Conservation (phyloP, 2,113 vertebrate species). For the Panurus biarmicus region DNA sequence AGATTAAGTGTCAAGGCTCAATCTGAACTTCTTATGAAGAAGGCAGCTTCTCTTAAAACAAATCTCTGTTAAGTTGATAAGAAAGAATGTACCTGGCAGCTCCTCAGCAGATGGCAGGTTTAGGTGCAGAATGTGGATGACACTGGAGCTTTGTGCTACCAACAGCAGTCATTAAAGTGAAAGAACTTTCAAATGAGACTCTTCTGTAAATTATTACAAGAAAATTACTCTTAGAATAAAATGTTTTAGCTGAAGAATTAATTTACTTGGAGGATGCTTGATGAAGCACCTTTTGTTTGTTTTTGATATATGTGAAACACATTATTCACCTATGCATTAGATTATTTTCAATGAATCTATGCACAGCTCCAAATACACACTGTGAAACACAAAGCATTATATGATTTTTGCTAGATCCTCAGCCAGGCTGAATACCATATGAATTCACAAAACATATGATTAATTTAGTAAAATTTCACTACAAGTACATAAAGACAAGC, state of each 20-base stretch:
- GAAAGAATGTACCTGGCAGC: conserved; percentile 15
- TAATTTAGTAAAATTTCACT: not conserved
- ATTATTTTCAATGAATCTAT: not conserved
- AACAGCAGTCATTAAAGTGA: not conserved
- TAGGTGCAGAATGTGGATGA: not conserved
- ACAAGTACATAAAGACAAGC: not conserved
- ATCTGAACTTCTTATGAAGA: not conserved
- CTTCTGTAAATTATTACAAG: not conserved
- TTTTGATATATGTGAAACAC: not conserved
- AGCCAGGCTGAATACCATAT: not conserved
- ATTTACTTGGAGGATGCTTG: not conserved
- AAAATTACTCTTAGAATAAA: not conserved
- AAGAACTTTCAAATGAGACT: not conserved
- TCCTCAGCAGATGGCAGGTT: not conserved
- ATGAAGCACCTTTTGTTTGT: not conserved
- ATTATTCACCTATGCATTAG: not conserved
- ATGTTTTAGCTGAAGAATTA: not conserved
- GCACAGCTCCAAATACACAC: not conserved
- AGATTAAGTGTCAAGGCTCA: conserved; percentile 40
- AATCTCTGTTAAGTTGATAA: not conserved
- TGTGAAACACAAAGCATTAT: not conserved
- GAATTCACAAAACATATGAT: not conserved
- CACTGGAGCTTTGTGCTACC: not conserved
- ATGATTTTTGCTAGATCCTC: not conserved
- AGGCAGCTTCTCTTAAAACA: not conserved